phyloP scores from a whole-genome alignment of 2,113 vertebrate genomes.

The Daboia siamensis region DNA sequence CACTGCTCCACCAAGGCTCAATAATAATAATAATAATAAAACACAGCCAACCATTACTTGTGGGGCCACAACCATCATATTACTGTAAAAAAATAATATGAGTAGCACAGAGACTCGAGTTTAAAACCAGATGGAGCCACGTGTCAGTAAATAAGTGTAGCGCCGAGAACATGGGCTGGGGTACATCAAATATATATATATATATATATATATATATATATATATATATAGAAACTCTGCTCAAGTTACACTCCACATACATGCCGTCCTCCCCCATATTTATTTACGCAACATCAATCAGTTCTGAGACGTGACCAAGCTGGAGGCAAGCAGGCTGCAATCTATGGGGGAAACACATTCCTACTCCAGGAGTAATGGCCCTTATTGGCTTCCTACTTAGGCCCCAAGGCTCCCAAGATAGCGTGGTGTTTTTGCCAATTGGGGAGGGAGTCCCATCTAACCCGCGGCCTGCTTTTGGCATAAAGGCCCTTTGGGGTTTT shows the following conservation, averaged over 20 bases:
- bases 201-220: too few species aligned
- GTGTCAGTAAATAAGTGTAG: not conserved
- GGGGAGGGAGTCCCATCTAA: not conserved
- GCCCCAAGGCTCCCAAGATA: accelerated
- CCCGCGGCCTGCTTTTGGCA: accelerated
- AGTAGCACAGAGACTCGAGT: not conserved
- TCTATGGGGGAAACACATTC: accelerated
- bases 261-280: not conserved
- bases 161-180: not conserved
- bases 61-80: not conserved
- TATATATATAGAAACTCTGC: not conserved
- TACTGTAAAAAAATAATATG: not conserved
- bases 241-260: not conserved
- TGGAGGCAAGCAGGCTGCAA: not conserved
- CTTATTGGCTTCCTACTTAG: not conserved
- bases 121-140: not conserved
- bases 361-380: not conserved
- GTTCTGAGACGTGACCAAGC: accelerated
- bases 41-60: too few species aligned
- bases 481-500: not conserved
- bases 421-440: accelerated
- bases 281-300: not conserved
- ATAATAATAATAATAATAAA: not conserved
- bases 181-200: not conserved
- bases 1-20: too few species aligned